Evolutionary conservation across 2,888 invertebrate genomes (phyloP), one percentile per base, ranked within the genome.

Genomic region (Zaprionus lineosus): DNA sequence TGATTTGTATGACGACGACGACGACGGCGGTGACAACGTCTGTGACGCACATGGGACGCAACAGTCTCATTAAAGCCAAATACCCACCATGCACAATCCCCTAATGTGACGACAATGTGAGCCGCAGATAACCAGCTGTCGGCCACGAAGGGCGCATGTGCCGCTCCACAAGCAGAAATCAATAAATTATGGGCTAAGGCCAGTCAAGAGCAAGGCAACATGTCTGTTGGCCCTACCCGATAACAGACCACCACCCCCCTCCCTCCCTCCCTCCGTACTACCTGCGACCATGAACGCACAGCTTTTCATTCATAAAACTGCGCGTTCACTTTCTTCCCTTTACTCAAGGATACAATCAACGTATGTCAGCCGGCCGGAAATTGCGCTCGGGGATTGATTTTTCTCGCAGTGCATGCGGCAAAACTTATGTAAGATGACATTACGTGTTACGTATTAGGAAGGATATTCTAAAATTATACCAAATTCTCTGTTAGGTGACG

Each of bases 141-240:
- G 11, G 34, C 14, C 24, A 14, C 58, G 39, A 66, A 83, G 57
- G 64, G 84, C 86, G 75, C 85, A 84, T 84, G 87, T 78, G 77
- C 74, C 60, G 66, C 34, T 3, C 19, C 47, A 34, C 53, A 41
- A 58, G 56, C 14, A 19, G 24, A 71, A 87, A 87, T 87, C 88
- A 79, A 87, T 87, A 87, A 81, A 67, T 85, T 69, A 78, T 84
- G 79, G 87, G 85, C 73, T 74, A 81, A 68, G 58, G 58, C 64
- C 73, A 86, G 87, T 87, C 87, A 87, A 88, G 87, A 87, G 88
- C 87, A 87, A 87, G 86, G 87, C 67, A 50, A 77, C 55, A 5
- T 3, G 8, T n/a, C 19, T 69, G 39, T 72, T 77, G 65, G 51
- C 74, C 73, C 48, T 40, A 47, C 51, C 39, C 40, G 16, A 44